Percentiles rank a stretch among this genome's conserved stretches.
Conservation (phyloP, 2,888 invertebrate species). For the Eupithecia centaureata region DNA sequence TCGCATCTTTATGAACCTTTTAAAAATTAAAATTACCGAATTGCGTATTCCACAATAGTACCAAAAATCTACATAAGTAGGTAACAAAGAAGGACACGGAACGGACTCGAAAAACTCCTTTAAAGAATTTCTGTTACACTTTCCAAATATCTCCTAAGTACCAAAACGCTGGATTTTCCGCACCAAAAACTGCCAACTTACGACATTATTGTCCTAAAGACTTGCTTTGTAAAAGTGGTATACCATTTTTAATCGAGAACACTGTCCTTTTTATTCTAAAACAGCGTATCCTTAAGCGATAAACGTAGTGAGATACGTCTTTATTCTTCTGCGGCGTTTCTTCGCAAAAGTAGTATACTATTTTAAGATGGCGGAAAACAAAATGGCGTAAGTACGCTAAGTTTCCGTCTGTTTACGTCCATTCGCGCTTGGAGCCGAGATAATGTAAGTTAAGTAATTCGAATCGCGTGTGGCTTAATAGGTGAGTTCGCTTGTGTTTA, state of each 20-base stretch:
- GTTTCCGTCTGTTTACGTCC: background rate
- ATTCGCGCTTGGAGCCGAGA: background rate
- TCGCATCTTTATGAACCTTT: background rate
- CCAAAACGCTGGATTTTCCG: conserved; percentile 35
- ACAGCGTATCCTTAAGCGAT: conserved; percentile 55
- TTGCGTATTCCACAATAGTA: conserved; percentile 8
- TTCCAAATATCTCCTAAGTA: conserved; percentile 49
- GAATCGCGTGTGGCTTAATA: conserved; percentile 37
- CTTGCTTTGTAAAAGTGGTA: conserved; percentile 58
- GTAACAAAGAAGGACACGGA: conserved; percentile 5
- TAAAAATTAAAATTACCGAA: background rate
- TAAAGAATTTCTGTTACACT: conserved; percentile 49
- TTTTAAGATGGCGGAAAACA: conserved; percentile 47
- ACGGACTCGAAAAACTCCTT: conserved; percentile 32
- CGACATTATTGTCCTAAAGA: conserved; percentile 46
- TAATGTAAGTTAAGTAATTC: conserved; percentile 35
- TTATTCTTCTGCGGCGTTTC: conserved; percentile 44
- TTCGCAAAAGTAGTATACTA: conserved; percentile 73
- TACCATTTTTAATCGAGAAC: conserved; percentile 71
- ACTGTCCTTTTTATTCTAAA: conserved; percentile 45
- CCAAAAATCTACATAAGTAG: conserved; percentile 8
- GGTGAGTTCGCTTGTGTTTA: conserved; percentile 28
- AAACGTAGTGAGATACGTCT: conserved; percentile 47
- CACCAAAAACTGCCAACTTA: conserved; percentile 42
- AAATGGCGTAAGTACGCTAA: conserved; percentile 53